These are phyloP conservation scores for Neolamprologus multifasciatus DNA, from an alignment of 2,797 vertebrate species.

Conservation along the genomic window DNA sequence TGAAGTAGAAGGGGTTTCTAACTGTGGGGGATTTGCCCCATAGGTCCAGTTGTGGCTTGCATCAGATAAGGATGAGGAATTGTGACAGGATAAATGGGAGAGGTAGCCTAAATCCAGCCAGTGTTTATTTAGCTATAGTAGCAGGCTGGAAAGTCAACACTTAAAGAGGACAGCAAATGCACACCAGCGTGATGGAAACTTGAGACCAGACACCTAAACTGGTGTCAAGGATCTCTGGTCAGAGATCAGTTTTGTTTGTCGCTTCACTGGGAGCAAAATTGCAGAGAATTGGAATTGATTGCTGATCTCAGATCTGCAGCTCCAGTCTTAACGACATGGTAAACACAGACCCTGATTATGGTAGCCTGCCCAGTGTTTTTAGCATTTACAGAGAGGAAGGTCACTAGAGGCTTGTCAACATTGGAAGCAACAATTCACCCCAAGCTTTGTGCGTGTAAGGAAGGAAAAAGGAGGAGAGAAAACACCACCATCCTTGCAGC, in stretches of 20 bases:
- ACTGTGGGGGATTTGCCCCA: conserved; percentile 7
- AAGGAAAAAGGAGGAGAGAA: conserved; percentile 41
- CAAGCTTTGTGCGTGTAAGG: conserved; percentile 24
- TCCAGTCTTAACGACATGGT: conserved; percentile 16
- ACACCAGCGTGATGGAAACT: conserved; percentile 44
- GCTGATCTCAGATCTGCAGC: conserved; percentile 15
- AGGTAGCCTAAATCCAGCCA: conserved; percentile 44
- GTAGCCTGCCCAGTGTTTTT: conserved; percentile 50
- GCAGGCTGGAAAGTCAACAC: conserved; percentile 63
- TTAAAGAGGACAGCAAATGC: conserved; percentile 43
- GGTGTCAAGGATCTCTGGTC: conserved; percentile 36
- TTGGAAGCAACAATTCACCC: conserved; percentile 50
- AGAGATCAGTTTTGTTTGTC: conserved; percentile 21
- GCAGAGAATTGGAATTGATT: conserved; percentile 16
- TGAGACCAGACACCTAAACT: conserved; percentile 21
- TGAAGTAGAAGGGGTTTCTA: neutral
- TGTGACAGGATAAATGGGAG: conserved; percentile 47
- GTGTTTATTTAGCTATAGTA: conserved; percentile 66
- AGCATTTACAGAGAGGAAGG: conserved; percentile 42
- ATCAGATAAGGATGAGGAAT: conserved; percentile 57
- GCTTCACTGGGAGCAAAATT: neutral
- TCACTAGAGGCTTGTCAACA: conserved; percentile 49
- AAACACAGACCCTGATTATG: conserved; percentile 38
- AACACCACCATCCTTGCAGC: neutral
- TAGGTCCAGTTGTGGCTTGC: conserved; percentile 3